Evolutionary conservation across 2,888 invertebrate genomes (phyloP).

Genomic region (Hyposoter dolosus): DNA sequence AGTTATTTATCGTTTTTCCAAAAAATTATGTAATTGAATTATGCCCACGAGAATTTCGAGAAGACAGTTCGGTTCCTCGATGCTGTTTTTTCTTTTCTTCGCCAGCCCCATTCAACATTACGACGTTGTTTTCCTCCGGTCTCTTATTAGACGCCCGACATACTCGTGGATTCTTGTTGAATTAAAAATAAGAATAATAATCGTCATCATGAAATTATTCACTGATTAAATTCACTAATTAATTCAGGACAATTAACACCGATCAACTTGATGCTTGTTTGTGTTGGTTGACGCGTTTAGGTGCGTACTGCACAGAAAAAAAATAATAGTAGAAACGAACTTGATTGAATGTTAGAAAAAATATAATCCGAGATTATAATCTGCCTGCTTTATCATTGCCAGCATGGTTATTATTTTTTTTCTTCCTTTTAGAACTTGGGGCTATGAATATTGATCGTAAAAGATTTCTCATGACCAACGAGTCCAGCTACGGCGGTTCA

Average conservation of each 20-base stretch:
- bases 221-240: slow-evolving; percentile 48
- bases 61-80: not conserved
- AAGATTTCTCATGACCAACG: slow-evolving; percentile 50
- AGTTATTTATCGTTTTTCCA: not conserved
- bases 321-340: slow-evolving; percentile 17
- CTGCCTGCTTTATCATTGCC: slow-evolving; percentile 22
- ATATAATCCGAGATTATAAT: not conserved
- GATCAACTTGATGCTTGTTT: slow-evolving; percentile 20
- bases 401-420: not conserved
- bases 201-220: not conserved
- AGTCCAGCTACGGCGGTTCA: slow-evolving; percentile 48
- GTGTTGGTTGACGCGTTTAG: not conserved
- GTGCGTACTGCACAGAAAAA: not conserved
- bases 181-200: slow-evolving; percentile 26
- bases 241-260: slow-evolving; percentile 43
- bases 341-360: not conserved
- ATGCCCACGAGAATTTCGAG: slow-evolving; percentile 64
- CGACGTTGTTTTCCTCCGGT: slow-evolving; percentile 61
- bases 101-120: slow-evolving; percentile 29
- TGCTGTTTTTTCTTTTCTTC: not conserved
- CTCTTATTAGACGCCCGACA: slow-evolving; percentile 73
- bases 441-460: slow-evolving; percentile 26
- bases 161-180: slow-evolving; percentile 67
- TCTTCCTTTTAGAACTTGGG: slow-evolving; percentile 22
- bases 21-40: slow-evolving; percentile 56